Evolutionary conservation across 37 sponge, comb jelly and placozoan genomes (phyloP).

Genomic region (Petrosia ficiformis): DNA sequence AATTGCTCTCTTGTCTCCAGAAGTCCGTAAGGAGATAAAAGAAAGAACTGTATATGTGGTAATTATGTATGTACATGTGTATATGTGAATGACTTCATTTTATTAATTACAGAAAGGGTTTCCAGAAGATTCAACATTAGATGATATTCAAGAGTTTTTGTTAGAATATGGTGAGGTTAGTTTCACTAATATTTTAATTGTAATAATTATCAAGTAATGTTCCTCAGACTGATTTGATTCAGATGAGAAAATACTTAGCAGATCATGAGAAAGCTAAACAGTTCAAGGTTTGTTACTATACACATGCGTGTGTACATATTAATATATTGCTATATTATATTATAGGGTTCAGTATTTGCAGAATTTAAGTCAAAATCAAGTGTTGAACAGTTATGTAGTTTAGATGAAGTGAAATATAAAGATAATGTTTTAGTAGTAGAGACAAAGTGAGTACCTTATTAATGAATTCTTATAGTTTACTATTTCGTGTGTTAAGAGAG

Average conservation of each 20-base stretch:
- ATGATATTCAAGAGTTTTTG: constrained; percentile 65
- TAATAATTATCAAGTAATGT: not conserved
- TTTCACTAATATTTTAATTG: not conserved
- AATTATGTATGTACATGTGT: constrained; percentile 2
- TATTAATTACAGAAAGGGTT: constrained; percentile 68
- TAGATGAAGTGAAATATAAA: constrained; percentile 44
- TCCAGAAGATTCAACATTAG: constrained; percentile 48
- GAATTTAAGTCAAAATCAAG: constrained; percentile 46
- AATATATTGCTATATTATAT: not conserved
- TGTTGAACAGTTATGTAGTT: no score
- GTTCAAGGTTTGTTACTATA: no score
- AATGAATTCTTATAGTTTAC: not conserved
- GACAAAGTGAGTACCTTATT: constrained; percentile 40
- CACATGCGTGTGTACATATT: not conserved
- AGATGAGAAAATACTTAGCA: constrained; percentile 37
- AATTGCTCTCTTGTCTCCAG: constrained; percentile 16
- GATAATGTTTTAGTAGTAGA: constrained; percentile 46
- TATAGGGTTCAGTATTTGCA: constrained; percentile 82
- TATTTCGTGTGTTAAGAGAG: constrained; percentile 16
- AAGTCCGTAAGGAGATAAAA: constrained; percentile 39
- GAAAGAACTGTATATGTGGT: constrained; percentile 70
- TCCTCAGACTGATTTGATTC: constrained; percentile 40
- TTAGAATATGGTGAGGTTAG: constrained; percentile 67
- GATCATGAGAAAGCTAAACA: constrained; percentile 10
- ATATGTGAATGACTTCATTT: not conserved